These are phyloP conservation scores for Falco naumanni DNA, from an alignment of 2,797 vertebrate genomes.

Conservation along the genomic window DNA sequence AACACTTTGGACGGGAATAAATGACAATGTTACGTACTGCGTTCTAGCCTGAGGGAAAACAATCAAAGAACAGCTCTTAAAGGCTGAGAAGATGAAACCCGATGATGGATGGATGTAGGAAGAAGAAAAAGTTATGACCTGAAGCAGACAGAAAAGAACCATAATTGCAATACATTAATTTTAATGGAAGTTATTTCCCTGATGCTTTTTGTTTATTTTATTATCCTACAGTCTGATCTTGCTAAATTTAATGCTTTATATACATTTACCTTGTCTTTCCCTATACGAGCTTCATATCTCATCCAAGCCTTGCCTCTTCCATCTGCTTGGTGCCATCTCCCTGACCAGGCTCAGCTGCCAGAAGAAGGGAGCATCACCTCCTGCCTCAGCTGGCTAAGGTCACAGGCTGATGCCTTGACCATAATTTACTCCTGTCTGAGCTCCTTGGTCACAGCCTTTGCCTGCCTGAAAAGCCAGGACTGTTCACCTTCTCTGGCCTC, in stretches of 20 bases:
- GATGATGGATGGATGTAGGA: neutral
- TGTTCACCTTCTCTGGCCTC: fast-evolving
- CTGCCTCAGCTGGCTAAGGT: neutral
- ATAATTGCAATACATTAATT: neutral
- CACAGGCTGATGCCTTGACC: neutral
- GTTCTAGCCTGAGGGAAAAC: neutral
- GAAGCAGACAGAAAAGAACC: neutral
- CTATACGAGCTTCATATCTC: neutral
- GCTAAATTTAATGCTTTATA: neutral
- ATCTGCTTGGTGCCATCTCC: neutral
- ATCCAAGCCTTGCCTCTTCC: neutral
- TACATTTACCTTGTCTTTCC: neutral
- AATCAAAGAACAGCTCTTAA: neutral
- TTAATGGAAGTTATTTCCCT: neutral
- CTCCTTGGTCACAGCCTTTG: neutral
- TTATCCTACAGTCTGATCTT: neutral
- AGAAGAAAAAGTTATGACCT: neutral
- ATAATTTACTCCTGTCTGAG: neutral
- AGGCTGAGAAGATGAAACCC: neutral
- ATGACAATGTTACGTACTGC: neutral
- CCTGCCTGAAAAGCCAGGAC: neutral
- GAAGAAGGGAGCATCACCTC: neutral
- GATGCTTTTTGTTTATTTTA: neutral
- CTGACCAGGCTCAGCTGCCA: neutral
- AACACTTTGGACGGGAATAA: neutral